Percentiles rank a stretch among this genome's conserved stretches.
These are phyloP conservation scores for Brachionichthys hirsutus DNA, from an alignment of 2,113 vertebrate genomes.

Conservation along the genomic window DNA sequence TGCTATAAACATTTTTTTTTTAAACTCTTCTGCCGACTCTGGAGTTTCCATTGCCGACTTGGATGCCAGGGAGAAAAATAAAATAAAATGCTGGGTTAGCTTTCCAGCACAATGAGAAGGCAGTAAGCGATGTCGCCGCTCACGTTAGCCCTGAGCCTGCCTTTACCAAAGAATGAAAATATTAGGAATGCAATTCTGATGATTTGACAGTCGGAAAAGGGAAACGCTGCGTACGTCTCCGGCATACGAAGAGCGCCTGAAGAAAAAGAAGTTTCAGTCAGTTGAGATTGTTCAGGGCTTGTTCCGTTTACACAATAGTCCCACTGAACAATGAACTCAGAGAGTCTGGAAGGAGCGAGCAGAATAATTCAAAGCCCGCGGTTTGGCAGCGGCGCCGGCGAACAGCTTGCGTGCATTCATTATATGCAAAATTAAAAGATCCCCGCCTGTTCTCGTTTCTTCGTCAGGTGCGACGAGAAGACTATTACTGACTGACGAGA, in stretches of 20 bases:
- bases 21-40: constrained; percentile 54
- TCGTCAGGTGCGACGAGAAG: constrained; percentile 24
- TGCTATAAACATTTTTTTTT: constrained; percentile 17
- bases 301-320: constrained; percentile 19
- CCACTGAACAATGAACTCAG: constrained; percentile 24
- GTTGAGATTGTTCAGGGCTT: constrained; percentile 11
- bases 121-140: constrained; percentile 29
- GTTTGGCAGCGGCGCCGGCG: constrained; percentile 19
- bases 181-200: constrained; percentile 48
- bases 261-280: constrained; percentile 26
- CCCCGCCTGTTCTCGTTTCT: constrained; percentile 21
- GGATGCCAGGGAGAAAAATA: background rate
- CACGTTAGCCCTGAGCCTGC: constrained; percentile 27
- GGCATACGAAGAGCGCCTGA: constrained; percentile 24
- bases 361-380: constrained; percentile 40
- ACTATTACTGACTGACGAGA: constrained; percentile 19
- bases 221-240: constrained; percentile 9
- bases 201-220: constrained; percentile 30
- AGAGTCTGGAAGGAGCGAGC: constrained; percentile 25
- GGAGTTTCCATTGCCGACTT: background rate
- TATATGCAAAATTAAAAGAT: constrained; percentile 51
- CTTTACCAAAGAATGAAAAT: constrained; percentile 36
- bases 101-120: constrained; percentile 42
- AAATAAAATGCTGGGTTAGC: constrained; percentile 47
- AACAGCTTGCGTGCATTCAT: constrained; percentile 58